A percentile compares a stretch with the other conserved stretches of the same genome.
phyloP scores from a whole-genome alignment of 2,113 vertebrate genomes.

The Oncorhynchus tshawytscha region DNA sequence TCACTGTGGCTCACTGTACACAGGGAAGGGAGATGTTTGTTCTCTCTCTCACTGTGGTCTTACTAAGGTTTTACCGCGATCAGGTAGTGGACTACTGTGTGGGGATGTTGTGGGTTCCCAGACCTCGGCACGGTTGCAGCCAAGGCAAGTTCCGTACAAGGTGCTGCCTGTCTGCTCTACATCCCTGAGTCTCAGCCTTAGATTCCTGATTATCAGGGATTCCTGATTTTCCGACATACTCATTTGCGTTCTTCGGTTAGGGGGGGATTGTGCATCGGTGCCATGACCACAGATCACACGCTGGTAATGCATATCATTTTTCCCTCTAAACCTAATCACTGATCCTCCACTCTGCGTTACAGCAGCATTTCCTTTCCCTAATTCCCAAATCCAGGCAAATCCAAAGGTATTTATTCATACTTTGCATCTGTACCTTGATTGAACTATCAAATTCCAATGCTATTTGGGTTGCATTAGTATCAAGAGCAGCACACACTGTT shows the following conservation, averaged over 20 bases:
- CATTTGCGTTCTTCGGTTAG: not conserved
- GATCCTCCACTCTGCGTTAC: conserved; percentile 27
- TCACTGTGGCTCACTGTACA: not conserved
- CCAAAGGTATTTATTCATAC: conserved; percentile 43
- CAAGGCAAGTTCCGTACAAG: too few relatives aligned
- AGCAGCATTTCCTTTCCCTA: conserved; percentile 32
- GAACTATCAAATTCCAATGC: conserved; percentile 27
- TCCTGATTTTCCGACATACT: too few relatives aligned
- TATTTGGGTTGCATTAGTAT: conserved; percentile 34
- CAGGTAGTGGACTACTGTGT: not conserved
- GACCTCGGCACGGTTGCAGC: not conserved
- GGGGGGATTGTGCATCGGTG: conserved; percentile 4
- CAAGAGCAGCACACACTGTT: conserved; percentile 10
- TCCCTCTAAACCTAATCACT: conserved; percentile 16
- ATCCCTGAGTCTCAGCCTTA: too few relatives aligned
- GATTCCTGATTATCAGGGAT: too few relatives aligned
- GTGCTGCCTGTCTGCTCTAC: too few relatives aligned
- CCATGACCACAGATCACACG: conserved; percentile 17
- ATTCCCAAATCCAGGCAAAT: conserved; percentile 49
- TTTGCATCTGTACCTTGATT: conserved; percentile 33
- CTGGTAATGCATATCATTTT: conserved; percentile 6
- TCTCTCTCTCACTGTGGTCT: too few relatives aligned
- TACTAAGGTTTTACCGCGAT: too few relatives aligned
- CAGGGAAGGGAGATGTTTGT: not conserved
- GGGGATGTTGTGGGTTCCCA: not conserved